Conservation (phyloP, 37 sponge, comb jelly and placozoan species). For the Diacarnus erythraeanus region DNA sequence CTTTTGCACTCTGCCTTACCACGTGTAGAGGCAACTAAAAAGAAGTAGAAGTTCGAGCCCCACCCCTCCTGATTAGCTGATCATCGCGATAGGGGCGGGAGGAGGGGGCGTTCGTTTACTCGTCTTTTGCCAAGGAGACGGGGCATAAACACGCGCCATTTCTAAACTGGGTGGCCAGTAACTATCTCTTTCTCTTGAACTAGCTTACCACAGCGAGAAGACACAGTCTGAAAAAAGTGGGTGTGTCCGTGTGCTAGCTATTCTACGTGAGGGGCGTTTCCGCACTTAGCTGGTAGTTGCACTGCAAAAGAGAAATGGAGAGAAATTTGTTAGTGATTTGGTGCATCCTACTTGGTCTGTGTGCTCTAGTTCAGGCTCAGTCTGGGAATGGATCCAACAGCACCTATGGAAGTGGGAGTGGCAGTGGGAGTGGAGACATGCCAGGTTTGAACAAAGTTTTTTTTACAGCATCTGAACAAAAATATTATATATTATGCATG, state of each 20-base stretch:
- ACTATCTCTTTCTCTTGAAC: no score
- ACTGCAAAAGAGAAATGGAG: neutral
- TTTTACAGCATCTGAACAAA: neutral
- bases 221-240: no score
- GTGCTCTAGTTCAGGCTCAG: neutral
- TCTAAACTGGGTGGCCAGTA: neutral
- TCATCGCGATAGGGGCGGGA: neutral
- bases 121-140: slow-evolving; percentile 28
- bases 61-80: neutral
- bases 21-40: neutral
- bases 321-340: neutral
- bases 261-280: slow-evolving; percentile 16
- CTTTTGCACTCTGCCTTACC: no score
- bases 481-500: neutral
- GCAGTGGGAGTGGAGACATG: slow-evolving; percentile 10
- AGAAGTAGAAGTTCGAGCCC: neutral
- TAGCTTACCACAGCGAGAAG: no score
- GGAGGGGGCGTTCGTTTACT: slow-evolving; percentile 34
- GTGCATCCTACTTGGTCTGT: neutral
- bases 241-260: slow-evolving; percentile 8
- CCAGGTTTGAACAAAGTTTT: neutral
- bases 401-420: slow-evolving; percentile 22
- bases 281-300: neutral
- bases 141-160: slow-evolving; percentile 41
- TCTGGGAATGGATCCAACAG: no score